A percentile compares a stretch with the other conserved stretches of the same genome.
phyloP scores from a whole-genome alignment of 2,797 vertebrate species.

The Nothura maculosa region DNA sequence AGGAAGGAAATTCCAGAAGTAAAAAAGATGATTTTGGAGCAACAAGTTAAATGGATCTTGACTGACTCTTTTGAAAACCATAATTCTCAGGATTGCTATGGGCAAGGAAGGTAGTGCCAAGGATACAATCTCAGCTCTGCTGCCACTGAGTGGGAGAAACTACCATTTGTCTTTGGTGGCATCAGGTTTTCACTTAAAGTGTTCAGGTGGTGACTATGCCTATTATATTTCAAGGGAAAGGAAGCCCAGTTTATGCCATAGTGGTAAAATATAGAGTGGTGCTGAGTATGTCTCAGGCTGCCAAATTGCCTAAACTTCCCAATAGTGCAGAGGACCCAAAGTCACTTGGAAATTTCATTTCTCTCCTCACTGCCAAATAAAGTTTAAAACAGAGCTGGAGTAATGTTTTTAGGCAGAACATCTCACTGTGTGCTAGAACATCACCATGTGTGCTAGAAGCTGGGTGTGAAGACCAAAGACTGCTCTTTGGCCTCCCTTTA shows the following conservation, averaged over 20 bases:
- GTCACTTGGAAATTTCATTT: background rate
- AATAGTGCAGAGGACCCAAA: background rate
- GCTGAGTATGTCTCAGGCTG: background rate
- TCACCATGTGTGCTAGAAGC: background rate
- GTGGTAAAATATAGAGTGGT: background rate
- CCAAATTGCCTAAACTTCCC: background rate
- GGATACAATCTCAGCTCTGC: background rate
- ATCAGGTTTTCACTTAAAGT: background rate
- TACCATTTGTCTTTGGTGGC: background rate
- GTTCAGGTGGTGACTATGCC: background rate
- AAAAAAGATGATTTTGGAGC: background rate
- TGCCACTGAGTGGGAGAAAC: background rate
- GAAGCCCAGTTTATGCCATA: background rate
- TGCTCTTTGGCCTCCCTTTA: background rate
- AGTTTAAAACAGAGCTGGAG: background rate
- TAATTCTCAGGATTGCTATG: background rate
- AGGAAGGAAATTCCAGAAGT: slow-evolving; percentile 15
- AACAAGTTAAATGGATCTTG: background rate
- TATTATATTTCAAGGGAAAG: background rate
- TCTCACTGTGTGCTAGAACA: background rate
- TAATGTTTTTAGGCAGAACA: background rate
- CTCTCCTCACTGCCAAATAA: background rate
- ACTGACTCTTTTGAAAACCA: background rate
- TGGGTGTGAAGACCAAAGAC: background rate
- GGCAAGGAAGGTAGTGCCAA: background rate